phyloP scores from a whole-genome alignment of 2,113 vertebrate genomes.

The Lontra canadensis region DNA sequence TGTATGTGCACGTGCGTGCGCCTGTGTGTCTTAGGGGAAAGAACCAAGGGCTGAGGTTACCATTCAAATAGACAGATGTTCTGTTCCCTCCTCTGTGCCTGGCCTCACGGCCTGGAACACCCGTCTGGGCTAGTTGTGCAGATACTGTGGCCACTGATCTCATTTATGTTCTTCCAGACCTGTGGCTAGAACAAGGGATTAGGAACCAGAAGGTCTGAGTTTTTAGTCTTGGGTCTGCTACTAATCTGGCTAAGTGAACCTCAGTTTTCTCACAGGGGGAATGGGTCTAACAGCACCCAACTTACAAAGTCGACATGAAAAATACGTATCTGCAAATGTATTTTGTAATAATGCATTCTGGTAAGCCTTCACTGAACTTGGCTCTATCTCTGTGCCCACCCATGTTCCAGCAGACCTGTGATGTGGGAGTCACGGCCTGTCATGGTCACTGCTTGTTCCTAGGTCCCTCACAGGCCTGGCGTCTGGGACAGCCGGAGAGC shows the following conservation, averaged over 20 bases:
- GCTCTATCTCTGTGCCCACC: not conserved
- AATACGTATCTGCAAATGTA: accelerated
- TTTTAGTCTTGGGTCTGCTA: not conserved
- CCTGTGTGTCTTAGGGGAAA: not conserved
- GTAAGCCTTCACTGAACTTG: not conserved
- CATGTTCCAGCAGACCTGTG: not conserved
- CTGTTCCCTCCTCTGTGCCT: not conserved
- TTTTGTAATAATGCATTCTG: not conserved
- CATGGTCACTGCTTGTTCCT: not conserved
- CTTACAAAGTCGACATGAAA: not conserved
- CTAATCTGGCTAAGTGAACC: not conserved
- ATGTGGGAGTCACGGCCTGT: not conserved
- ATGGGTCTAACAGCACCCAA: not conserved
- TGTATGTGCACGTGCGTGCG: not conserved
- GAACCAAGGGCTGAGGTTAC: not conserved
- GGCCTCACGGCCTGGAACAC: not conserved
- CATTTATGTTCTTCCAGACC: not conserved
- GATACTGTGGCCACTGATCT: not conserved
- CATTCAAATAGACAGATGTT: not conserved
- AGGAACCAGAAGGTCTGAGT: not conserved
- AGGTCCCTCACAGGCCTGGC: not conserved
- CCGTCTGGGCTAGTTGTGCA: not conserved
- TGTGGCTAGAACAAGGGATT: not conserved
- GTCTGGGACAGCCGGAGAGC: not conserved
- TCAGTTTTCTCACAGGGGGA: not conserved